Base-by-base conservation (phyloP, 92 coral and sea anemone species). In the Paragorgia papillata region DNA sequence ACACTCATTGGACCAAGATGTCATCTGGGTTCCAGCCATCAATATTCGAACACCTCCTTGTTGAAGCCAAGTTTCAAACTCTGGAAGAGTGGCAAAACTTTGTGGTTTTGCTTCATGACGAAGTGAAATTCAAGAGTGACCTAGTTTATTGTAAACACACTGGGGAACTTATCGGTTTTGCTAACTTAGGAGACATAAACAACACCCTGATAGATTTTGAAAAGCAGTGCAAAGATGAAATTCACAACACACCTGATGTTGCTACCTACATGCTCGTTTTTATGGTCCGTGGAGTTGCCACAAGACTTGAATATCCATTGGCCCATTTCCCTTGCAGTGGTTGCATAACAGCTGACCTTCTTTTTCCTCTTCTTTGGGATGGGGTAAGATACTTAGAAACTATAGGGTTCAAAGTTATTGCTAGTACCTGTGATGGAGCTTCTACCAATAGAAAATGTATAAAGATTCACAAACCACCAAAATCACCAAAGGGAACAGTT, bases 131-230 rank as follows among this genome's bases (percentile, higher is more conserved):
- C n/a, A n/a, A n/a, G n/a, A 58, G 60, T 29, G 85, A 81, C 41
- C 80, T 81, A 7, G 57, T 81, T 33, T 71, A 55, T 49, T 70
- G 73, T 71, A 81, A 81, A 57, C 76, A 65, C 24, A 57, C 74
- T 80, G 84, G 84, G 1, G 53, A 80, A 24, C 64, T 80, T 30
- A 41, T 35, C 46, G 84, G 79, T 2, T 79, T 79, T 79, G 83
- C 60, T 8, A 67, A 55, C 29, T 33, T 80, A 17, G 79, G 84
- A 27, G 69, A 67, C 49, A 54, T 69, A 12, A 69, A 80, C 67
- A 80, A 69, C 22, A 35, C 59, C 0, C 24, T 57, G 66, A 53
- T 28, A 1, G 67, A 44, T 21, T 69, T 80, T 41, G 49, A 67
- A 28, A 60, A 39, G 40, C 48, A 55, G 39, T 80, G 66, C 56